Evolutionary conservation across 1,140 invertebrate species (phyloP), one percentile per base, ranked within the genome.

Genomic region (Phymastichus coffea): DNA sequence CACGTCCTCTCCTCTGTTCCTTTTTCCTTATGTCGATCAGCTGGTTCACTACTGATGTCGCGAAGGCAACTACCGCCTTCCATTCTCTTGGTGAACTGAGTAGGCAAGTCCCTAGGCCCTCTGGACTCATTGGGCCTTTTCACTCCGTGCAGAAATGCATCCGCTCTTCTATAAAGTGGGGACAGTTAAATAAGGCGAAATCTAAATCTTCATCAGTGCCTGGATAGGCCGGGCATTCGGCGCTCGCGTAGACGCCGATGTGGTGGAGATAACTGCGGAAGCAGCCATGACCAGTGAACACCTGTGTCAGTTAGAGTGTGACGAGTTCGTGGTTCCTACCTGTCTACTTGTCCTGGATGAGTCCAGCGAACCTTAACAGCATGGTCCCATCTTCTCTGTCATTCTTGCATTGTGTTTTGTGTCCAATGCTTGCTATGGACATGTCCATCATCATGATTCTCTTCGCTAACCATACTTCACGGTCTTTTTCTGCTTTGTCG

Each of bases 261-360:
- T 48, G 68, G 68, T 55, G 3, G 3, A 66, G 58, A 65, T 55
- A 74, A 30, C 33, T n/a, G n/a, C n/a, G n/a, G n/a, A n/a, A n/a
- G n/a, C n/a, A n/a, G n/a, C n/a, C n/a, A n/a, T n/a, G n/a, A 62
- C 71, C 70, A 3, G 67, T 63, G 8, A 74, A 40, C 15, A 72
- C 4, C 43, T 74, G 69, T 0, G 70, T 68, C 6, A 72, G 37
- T 35, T 64, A 63, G 56, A 65, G 69, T 10, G 63, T 56, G 10
- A 66, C 43, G 9, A 56, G 60, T 10, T 65, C 65, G 40, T 68
- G 58, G 17, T 35, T 43, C 7, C 70, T 49, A 14, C 33, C 47
- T 0, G 35, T 4, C 65, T 65, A 70, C 4, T 1, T 15, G 1
- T 49, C 46, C 41, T 9, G 46, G 55, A 26, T 59, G 53, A 6